These are phyloP conservation scores for Siniperca knerii DNA, from an alignment of 2,113 vertebrate genomes.

Conservation along the genomic window DNA sequence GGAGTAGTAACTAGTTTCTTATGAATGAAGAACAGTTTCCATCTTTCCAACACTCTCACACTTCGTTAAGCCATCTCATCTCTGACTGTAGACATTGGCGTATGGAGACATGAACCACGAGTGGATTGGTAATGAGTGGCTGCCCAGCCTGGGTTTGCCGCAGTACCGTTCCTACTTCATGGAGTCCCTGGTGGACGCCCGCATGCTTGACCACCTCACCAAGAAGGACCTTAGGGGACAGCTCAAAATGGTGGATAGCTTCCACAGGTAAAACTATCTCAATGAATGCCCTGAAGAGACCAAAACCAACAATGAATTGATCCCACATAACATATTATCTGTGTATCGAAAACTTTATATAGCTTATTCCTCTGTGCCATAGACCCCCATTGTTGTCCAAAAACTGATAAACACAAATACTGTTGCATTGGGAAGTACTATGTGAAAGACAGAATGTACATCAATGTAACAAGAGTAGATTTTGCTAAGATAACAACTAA, in stretches of 20 bases:
- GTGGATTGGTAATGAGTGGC: constrained; percentile 99
- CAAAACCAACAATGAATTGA: too few relatives aligned
- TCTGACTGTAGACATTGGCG: constrained; percentile 88
- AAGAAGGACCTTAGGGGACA: constrained; percentile 98
- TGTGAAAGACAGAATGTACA: not conserved
- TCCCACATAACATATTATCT: not conserved
- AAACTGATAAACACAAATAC: not conserved
- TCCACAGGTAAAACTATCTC: constrained; percentile 88
- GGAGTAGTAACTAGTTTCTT: too few relatives aligned
- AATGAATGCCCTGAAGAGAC: not conserved
- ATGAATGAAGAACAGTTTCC: not conserved
- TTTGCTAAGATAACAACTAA: not conserved
- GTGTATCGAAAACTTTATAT: not conserved
- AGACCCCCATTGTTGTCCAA: not conserved
- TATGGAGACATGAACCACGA: constrained; percentile 99
- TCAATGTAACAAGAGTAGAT: not conserved
- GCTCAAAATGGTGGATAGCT: constrained; percentile 99
- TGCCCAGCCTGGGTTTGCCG: constrained; percentile 94
- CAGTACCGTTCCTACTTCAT: constrained; percentile 99
- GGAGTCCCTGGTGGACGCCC: constrained; percentile 98
- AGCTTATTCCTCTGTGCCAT: not conserved
- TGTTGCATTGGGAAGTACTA: not conserved
- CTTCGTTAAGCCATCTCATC: not conserved
- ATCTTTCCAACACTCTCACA: not conserved
- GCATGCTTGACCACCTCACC: constrained; percentile 98